Percentiles rank a stretch among this genome's conserved stretches.
Conservation (phyloP, 2,113 vertebrate species). For the Neoarius graeffei region DNA sequence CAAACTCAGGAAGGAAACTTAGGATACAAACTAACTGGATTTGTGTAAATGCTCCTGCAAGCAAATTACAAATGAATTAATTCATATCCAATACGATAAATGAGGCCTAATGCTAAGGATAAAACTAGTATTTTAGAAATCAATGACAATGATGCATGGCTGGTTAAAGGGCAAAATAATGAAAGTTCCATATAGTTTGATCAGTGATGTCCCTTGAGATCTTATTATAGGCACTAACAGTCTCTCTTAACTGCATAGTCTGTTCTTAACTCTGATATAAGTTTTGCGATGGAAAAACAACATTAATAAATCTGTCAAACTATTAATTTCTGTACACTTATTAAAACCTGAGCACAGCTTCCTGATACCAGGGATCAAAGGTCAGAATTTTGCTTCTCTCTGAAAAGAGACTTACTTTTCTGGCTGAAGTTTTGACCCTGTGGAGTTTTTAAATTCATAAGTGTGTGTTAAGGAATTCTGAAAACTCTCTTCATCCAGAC, state of each 20-base stretch:
- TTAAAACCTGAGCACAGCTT: background rate
- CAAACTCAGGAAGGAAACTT: background rate
- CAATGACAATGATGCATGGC: background rate
- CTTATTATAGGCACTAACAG: background rate
- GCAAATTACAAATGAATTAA: background rate
- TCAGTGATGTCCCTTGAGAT: background rate
- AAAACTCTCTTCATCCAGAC: background rate
- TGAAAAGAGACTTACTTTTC: slow-evolving; percentile 11
- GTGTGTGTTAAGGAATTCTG: background rate
- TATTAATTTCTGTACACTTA: background rate
- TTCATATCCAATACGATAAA: background rate
- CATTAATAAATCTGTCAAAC: background rate
- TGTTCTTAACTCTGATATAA: background rate
- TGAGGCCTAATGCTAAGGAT: background rate
- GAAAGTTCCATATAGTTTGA: background rate
- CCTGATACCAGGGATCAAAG: slow-evolving; percentile 22
- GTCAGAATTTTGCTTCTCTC: slow-evolving; percentile 7
- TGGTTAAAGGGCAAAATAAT: background rate
- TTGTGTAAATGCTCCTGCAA: background rate
- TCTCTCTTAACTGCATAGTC: background rate
- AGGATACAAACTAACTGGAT: background rate
- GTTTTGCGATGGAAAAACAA: background rate
- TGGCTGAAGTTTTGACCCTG: background rate
- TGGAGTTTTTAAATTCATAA: background rate
- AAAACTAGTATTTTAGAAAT: background rate